phyloP scores from a whole-genome alignment of 1,140 invertebrate species.

The Heliothis subflexa region DNA sequence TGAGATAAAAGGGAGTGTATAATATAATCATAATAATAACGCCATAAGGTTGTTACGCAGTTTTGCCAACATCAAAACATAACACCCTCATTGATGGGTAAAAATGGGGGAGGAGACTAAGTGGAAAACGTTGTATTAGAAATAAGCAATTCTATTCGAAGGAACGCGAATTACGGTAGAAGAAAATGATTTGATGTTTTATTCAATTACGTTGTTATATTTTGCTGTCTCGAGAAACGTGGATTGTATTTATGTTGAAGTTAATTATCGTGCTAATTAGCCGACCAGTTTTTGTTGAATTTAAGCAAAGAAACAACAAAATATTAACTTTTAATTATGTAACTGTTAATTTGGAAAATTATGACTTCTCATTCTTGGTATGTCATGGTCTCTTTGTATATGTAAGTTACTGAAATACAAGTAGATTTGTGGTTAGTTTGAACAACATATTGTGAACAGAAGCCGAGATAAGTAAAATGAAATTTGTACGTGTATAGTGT shows the following conservation, averaged over 20 bases:
- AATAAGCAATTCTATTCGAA: slow-evolving; percentile 22
- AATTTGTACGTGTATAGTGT: too few relatives aligned
- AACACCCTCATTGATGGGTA: neutral
- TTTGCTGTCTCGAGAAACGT: neutral
- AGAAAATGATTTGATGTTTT: slow-evolving; percentile 11
- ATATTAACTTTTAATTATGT: too few relatives aligned
- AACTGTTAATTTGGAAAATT: too few relatives aligned
- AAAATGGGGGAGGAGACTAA: slow-evolving; percentile 5
- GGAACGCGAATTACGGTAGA: neutral
- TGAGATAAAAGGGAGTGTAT: slow-evolving; percentile 13
- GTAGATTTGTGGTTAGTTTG: too few relatives aligned
- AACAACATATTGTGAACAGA: too few relatives aligned
- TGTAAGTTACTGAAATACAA: too few relatives aligned
- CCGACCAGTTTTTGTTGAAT: neutral
- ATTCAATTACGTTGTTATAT: neutral
- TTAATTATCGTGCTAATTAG: neutral
- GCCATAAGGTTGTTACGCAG: neutral
- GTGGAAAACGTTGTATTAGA: slow-evolving; percentile 20
- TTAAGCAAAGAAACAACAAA: too few relatives aligned
- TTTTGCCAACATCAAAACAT: slow-evolving; percentile 2
- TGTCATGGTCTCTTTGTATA: too few relatives aligned
- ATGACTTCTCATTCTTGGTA: too few relatives aligned
- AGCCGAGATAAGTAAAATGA: too few relatives aligned
- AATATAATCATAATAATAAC: slow-evolving; percentile 12
- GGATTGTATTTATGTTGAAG: neutral